Conservation (phyloP, 1,140 invertebrate genomes). For the Drosophila pachea region DNA sequence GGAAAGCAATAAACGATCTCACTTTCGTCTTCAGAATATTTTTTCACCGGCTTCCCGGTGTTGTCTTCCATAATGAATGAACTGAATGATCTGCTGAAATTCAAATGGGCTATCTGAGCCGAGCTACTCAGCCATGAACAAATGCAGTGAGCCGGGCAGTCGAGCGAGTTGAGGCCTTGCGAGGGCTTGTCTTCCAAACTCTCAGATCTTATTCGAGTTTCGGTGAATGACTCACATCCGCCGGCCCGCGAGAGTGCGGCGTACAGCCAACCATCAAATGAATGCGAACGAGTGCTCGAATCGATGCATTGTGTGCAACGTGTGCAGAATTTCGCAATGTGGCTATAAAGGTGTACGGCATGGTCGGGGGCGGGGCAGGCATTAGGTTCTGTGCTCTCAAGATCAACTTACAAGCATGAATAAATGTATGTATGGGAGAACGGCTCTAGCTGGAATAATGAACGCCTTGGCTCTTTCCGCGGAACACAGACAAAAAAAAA, state of each 20-base stretch:
- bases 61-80: constrained; percentile 16
- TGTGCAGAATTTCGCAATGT: constrained; percentile 49
- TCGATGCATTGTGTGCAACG: constrained; percentile 39
- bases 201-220: constrained; percentile 54
- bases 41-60: constrained; percentile 6
- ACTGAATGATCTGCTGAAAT: constrained; percentile 42
- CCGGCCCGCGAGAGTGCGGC: constrained; percentile 7
- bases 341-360: neutral
- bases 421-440: constrained; percentile 2
- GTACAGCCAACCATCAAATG: constrained; percentile 13
- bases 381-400: constrained; percentile 8
- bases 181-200: constrained; percentile 13
- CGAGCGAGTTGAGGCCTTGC: neutral
- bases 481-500: constrained; percentile 17
- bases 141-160: neutral
- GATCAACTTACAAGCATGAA: constrained; percentile 31
- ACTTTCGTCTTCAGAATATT: constrained; percentile 5
- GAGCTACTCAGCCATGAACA: constrained; percentile 64
- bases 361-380: neutral
- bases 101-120: too few relatives aligned
- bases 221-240: constrained; percentile 68
- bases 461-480: constrained; percentile 17
- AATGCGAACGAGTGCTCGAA: constrained; percentile 22
- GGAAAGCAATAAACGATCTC: too few relatives aligned
- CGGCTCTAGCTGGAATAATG: constrained; percentile 26